These are phyloP conservation scores for Rhizoglyphus robini DNA, from an alignment of 1,140 invertebrate species.

Conservation along the genomic window DNA sequence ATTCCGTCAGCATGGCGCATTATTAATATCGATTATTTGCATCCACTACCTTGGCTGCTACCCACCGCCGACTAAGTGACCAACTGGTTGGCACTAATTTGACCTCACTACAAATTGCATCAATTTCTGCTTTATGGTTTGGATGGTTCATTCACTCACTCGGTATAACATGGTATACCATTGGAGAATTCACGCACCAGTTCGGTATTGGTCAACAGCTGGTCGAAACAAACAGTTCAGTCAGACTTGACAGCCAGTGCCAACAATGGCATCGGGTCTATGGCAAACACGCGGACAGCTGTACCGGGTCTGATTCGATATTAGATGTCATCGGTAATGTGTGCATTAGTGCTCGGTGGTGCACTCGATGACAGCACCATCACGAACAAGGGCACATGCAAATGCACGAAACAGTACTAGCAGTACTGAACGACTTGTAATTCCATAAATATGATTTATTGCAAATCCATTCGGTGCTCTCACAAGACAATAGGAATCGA, in stretches of 20 bases:
- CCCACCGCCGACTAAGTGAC: background rate
- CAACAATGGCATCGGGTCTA: background rate
- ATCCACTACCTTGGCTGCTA: background rate
- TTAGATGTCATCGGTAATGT: background rate
- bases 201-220: background rate
- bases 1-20: background rate
- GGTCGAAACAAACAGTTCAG: too few relatives aligned
- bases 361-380: background rate
- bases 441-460: slow-evolving; percentile 6
- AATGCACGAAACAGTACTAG: background rate
- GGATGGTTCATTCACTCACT: background rate
- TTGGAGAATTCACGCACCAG: background rate
- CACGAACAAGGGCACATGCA: background rate
- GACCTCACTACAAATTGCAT: background rate
- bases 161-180: too few relatives aligned
- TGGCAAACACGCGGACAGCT: background rate
- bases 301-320: background rate
- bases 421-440: too few relatives aligned
- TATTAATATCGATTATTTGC: slow-evolving; percentile 13
- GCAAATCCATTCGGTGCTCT: background rate
- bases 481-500: too few relatives aligned
- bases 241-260: too few relatives aligned
- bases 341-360: background rate
- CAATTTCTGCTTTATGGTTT: background rate
- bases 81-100: background rate